Evolutionary conservation across 23 tunicate species (phyloP).

Genomic region (Diplosoma virens): DNA sequence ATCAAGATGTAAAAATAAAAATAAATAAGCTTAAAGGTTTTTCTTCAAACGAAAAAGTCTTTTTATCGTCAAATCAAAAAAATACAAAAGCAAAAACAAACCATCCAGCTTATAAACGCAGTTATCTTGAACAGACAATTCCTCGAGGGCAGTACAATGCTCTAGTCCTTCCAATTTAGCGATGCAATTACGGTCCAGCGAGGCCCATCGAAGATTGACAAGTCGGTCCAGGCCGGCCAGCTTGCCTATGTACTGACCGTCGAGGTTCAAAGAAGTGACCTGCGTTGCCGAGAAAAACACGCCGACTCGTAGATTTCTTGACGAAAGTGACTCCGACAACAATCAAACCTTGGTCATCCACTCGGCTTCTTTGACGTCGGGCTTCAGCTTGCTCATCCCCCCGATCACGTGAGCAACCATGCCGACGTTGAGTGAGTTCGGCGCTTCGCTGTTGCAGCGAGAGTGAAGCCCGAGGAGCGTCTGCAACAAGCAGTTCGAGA

Average conservation of each 20-base stretch:
- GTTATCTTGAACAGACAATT: constrained; percentile 71
- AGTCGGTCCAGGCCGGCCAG: constrained; percentile 68
- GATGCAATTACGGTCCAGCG: constrained; percentile 74
- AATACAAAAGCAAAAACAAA: no score
- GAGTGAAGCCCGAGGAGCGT: constrained; percentile 44
- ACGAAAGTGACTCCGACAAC: background rate
- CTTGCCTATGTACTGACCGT: constrained; percentile 83
- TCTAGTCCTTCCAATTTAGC: constrained; percentile 81
- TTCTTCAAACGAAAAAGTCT: no score
- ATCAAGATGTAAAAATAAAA: no score
- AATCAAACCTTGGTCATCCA: constrained; percentile 83
- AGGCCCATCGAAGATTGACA: constrained; percentile 57
- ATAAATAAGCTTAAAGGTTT: no score
- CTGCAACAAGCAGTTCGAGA: constrained; percentile 11
- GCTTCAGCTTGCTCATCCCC: constrained; percentile 48
- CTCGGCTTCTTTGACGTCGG: constrained; percentile 55
- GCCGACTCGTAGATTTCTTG: background rate
- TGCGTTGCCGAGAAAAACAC: background rate
- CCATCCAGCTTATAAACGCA: constrained; percentile 89
- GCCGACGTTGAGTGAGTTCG: constrained; percentile 46
- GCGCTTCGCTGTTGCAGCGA: constrained; percentile 44
- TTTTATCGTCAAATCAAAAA: no score
- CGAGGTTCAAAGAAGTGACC: constrained; percentile 79
- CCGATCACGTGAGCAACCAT: constrained; percentile 47
- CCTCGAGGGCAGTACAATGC: constrained; percentile 61